These are phyloP conservation scores for Prunella fulvescens DNA, from an alignment of 2,113 vertebrate genomes.

Conservation along the genomic window DNA sequence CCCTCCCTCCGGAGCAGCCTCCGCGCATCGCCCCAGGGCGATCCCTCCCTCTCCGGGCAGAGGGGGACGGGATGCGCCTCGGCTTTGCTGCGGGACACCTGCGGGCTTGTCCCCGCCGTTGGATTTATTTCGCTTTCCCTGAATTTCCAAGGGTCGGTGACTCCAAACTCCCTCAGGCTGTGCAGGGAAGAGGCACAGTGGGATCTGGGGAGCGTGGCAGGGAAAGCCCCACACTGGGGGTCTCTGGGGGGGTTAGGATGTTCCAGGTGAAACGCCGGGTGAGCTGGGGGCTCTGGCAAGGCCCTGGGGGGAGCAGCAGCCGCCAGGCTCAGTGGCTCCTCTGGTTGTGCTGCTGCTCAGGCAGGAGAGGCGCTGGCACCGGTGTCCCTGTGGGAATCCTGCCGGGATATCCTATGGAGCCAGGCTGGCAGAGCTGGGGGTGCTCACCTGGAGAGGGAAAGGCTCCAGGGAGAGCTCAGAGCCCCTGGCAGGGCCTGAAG, in stretches of 20 bases:
- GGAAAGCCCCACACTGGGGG: fast-evolving
- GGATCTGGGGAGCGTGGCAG: background rate
- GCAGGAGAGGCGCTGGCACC: background rate
- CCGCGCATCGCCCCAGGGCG: fast-evolving
- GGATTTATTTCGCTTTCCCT: background rate
- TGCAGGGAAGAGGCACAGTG: fast-evolving
- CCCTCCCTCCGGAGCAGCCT: background rate
- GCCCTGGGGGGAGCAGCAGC: background rate
- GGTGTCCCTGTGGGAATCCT: background rate
- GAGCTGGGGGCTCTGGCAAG: too few relatives aligned
- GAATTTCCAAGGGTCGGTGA: fast-evolving
- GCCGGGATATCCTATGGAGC: background rate
- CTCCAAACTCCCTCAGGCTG: fast-evolving
- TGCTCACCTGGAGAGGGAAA: fast-evolving
- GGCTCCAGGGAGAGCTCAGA: fast-evolving
- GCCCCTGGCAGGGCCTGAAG: background rate
- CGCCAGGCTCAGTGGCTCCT: background rate
- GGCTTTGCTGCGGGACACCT: fast-evolving
- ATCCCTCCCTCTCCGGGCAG: fast-evolving
- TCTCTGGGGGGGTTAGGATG: fast-evolving
- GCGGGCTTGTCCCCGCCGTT: fast-evolving
- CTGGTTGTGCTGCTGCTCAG: background rate
- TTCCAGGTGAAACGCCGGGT: background rate
- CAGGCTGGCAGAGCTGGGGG: background rate
- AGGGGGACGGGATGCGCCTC: fast-evolving